Percentiles rank a stretch among this genome's conserved stretches.
Conservation (phyloP, 2,113 vertebrate genomes). For the Symphodus melops region DNA sequence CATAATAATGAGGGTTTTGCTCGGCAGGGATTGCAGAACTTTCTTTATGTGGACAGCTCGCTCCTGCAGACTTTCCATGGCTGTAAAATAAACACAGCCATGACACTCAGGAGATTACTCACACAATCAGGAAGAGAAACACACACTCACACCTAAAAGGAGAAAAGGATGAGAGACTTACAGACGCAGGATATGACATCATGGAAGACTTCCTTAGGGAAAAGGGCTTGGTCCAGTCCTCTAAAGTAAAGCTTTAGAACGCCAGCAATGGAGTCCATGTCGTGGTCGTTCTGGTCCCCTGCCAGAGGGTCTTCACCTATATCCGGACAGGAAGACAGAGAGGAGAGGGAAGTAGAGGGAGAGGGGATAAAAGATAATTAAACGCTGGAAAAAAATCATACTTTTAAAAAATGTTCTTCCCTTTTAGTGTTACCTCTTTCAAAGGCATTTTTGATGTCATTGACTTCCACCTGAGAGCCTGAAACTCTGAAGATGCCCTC, state of each 20-base stretch:
- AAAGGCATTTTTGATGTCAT: slow-evolving; percentile 99
- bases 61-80: slow-evolving; percentile 95
- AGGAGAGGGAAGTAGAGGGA: not conserved
- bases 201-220: slow-evolving; percentile 98
- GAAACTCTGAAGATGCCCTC: slow-evolving; percentile 98
- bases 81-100: slow-evolving; percentile 77
- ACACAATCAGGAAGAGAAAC: slow-evolving; percentile 21
- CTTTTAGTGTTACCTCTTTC: slow-evolving; percentile 88
- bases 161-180: slow-evolving; percentile 80
- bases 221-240: slow-evolving; percentile 93
- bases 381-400: not conserved
- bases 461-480: slow-evolving; percentile 98
- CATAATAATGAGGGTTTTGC: slow-evolving; percentile 94
- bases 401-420: slow-evolving; percentile 15
- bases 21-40: slow-evolving; percentile 89
- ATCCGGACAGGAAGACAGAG: slow-evolving; percentile 1
- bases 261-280: slow-evolving; percentile 98
- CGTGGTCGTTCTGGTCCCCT: slow-evolving; percentile 97
- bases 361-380: not conserved
- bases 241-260: slow-evolving; percentile 98
- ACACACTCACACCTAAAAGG: slow-evolving; percentile 78
- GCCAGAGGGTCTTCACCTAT: slow-evolving; percentile 95
- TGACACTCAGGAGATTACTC: slow-evolving; percentile 74
- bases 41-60: slow-evolving; percentile 92
- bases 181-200: slow-evolving; percentile 97